phyloP scores from a whole-genome alignment of 1,140 invertebrate genomes.

The Epicauta chinensis region DNA sequence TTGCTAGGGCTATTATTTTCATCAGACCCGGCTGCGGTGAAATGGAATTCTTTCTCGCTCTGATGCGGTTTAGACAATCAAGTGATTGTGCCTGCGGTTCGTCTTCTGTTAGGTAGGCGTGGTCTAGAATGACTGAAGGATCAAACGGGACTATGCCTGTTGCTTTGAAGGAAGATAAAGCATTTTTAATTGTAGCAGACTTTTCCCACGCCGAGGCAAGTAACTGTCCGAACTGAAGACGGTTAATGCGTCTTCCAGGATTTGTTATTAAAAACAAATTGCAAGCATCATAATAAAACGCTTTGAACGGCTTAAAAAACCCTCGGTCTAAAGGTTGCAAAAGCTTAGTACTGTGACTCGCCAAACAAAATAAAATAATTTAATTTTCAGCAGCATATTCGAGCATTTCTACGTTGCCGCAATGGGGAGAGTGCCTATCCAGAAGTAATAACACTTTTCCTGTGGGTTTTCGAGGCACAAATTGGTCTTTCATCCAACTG shows the following conservation, averaged over 20 bases:
- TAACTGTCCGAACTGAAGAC: slow-evolving; percentile 8
- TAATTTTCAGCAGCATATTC: slow-evolving; percentile 25
- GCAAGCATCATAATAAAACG: slow-evolving; percentile 12
- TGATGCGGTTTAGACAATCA: no score
- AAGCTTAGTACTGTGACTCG: slow-evolving; percentile 21
- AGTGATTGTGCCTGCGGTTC: no score
- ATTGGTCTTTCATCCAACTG: background rate
- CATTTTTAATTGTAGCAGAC: background rate
- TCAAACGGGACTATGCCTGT: slow-evolving; percentile 5
- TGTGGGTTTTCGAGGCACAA: background rate
- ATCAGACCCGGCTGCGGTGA: background rate
- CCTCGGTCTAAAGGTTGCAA: slow-evolving; percentile 25
- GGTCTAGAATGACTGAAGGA: slow-evolving; percentile 2
- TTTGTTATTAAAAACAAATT: slow-evolving; percentile 10
- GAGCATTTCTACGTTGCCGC: slow-evolving; percentile 17
- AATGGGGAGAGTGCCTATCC: slow-evolving; percentile 31
- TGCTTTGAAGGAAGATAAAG: slow-evolving; percentile 1
- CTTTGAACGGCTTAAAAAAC: slow-evolving; percentile 27
- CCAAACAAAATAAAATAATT: slow-evolving; percentile 25
- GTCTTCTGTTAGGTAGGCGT: slow-evolving; percentile 3
- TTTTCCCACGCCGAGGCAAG: slow-evolving; percentile 1
- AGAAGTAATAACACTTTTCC: slow-evolving; percentile 31
- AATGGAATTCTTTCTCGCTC: no score
- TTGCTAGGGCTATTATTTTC: background rate
- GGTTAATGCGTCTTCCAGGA: slow-evolving; percentile 9